These are phyloP conservation scores for Nyctibius bracteatus DNA, from an alignment of 2,113 vertebrate genomes.

Conservation along the genomic window DNA sequence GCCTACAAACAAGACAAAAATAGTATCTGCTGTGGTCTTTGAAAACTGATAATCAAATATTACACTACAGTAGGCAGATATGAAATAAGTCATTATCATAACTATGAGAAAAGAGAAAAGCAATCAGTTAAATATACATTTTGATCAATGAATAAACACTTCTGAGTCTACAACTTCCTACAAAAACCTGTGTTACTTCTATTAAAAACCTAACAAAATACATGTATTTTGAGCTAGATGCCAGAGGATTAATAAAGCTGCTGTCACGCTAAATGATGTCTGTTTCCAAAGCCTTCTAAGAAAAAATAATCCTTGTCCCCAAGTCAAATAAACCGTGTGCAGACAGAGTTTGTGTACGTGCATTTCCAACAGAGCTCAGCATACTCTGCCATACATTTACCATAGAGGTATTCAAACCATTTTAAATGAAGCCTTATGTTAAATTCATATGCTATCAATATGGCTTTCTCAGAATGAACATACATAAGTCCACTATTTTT, in stretches of 20 bases:
- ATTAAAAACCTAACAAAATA: not conserved
- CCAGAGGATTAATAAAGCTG: not conserved
- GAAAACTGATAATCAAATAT: not conserved
- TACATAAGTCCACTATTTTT: not conserved
- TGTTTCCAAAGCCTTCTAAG: not conserved
- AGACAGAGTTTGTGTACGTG: not conserved
- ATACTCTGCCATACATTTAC: not conserved
- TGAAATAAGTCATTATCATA: not conserved
- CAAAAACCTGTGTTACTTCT: not conserved
- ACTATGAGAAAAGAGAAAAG: not conserved
- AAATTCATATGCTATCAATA: not conserved
- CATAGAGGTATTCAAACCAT: not conserved
- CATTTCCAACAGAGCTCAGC: not conserved
- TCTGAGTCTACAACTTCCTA: not conserved
- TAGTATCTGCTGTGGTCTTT: not conserved
- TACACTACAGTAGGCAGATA: not conserved
- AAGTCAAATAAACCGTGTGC: not conserved
- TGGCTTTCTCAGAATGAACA: not conserved
- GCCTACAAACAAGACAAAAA: not conserved
- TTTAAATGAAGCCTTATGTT: slow-evolving; percentile 12
- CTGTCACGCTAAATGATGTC: not conserved
- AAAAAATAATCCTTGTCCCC: not conserved
- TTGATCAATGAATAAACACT: not conserved
- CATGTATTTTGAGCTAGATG: not conserved
- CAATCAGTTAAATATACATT: not conserved